These are phyloP conservation scores for Bujurquina vittata DNA, from an alignment of 2,113 vertebrate genomes.

Conservation along the genomic window DNA sequence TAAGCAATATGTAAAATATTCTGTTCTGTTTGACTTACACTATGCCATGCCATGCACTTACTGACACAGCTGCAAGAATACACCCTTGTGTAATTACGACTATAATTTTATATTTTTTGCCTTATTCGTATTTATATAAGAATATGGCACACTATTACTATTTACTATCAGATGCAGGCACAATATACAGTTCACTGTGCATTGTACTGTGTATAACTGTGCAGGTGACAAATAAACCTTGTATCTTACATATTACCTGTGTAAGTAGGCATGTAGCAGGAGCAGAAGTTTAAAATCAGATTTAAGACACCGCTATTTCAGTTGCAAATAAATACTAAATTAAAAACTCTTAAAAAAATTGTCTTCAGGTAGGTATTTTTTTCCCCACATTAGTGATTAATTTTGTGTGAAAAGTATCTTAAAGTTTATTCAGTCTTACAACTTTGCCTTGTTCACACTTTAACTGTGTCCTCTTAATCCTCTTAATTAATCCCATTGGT, in stretches of 20 bases:
- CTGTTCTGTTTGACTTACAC: too few species aligned
- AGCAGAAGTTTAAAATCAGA: neutral
- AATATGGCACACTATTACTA: too few species aligned
- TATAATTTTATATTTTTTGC: too few species aligned
- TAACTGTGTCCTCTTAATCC: neutral
- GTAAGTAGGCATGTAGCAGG: neutral
- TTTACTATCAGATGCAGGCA: too few species aligned
- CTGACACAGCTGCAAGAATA: too few species aligned
- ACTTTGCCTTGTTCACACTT: neutral
- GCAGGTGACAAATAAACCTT: too few species aligned
- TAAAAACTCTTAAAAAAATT: constrained; percentile 2
- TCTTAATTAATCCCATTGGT: constrained; percentile 52
- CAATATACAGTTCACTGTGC: too few species aligned
- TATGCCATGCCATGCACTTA: too few species aligned
- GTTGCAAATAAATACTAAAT: constrained; percentile 1
- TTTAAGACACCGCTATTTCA: neutral
- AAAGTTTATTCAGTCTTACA: constrained; percentile 13
- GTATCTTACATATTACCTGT: neutral
- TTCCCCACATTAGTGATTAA: neutral
- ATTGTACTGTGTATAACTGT: too few species aligned
- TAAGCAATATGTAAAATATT: too few species aligned
- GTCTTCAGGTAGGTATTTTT: neutral
- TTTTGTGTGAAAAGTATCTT: constrained; percentile 4
- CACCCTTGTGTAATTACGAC: too few species aligned
- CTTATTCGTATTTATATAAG: too few species aligned